These are phyloP conservation scores for Bacillus rossius DNA, from an alignment of 1,140 invertebrate species.

Conservation along the genomic window DNA sequence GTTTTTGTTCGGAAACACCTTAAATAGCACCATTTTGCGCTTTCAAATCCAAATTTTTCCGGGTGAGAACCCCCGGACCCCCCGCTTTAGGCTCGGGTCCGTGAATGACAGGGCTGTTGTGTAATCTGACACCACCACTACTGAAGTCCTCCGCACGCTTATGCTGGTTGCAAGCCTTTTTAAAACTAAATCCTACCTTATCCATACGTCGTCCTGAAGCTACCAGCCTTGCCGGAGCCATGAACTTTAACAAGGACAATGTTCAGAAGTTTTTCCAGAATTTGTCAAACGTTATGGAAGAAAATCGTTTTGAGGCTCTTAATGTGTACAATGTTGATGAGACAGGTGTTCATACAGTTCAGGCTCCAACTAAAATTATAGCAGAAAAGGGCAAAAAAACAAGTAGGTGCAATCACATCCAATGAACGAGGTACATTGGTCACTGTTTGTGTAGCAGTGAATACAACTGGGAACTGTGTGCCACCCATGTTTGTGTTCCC, in stretches of 20 bases:
- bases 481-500: constrained; percentile 43
- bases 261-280: constrained; percentile 37
- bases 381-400: constrained; percentile 37
- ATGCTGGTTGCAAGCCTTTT: constrained; percentile 37
- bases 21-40: too few relatives aligned
- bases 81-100: too few relatives aligned
- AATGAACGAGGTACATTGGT: constrained; percentile 41
- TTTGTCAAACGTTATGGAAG: constrained; percentile 28
- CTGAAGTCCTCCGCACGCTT: too few relatives aligned
- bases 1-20: too few relatives aligned
- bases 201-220: constrained; percentile 38
- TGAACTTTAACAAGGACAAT: constrained; percentile 42
- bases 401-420: constrained; percentile 42
- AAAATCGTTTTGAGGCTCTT: constrained; percentile 6
- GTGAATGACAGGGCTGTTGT: too few relatives aligned
- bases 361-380: constrained; percentile 23
- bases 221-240: constrained; percentile 38
- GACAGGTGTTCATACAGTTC: constrained; percentile 31
- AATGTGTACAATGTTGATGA: constrained; percentile 33
- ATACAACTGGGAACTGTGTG: constrained; percentile 36
- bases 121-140: too few relatives aligned
- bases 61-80: too few relatives aligned
- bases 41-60: too few relatives aligned
- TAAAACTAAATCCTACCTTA: constrained; percentile 34
- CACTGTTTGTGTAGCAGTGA: constrained; percentile 36